Conservation (phyloP, 2,797 vertebrate species). For the Heteromormyrus szaboi region DNA sequence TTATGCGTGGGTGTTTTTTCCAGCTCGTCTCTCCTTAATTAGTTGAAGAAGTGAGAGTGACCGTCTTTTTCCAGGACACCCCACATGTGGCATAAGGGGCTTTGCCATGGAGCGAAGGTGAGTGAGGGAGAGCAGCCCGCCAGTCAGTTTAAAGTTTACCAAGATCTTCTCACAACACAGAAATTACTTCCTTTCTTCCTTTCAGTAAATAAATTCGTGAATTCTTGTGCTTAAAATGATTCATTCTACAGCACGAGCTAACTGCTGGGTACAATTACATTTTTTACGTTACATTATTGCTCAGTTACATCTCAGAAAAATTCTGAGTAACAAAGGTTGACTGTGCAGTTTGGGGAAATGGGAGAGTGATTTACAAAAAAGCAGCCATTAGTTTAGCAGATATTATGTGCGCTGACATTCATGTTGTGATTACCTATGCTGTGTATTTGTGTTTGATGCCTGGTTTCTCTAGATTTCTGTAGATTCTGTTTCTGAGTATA, state of each 20-base stretch:
- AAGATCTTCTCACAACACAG: neutral
- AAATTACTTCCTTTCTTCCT: neutral
- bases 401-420: neutral
- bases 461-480: neutral
- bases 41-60: constrained; percentile 34
- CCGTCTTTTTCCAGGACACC: constrained; percentile 47
- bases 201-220: neutral
- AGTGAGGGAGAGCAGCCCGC: neutral
- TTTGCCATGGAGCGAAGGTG: neutral
- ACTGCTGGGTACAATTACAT: neutral
- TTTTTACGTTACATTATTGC: neutral
- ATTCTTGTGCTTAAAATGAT: neutral
- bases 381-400: neutral
- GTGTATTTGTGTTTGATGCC: neutral
- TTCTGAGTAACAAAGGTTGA: neutral
- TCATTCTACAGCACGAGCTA: neutral
- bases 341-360: neutral
- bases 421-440: neutral
- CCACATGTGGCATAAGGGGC: constrained; percentile 41
- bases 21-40: constrained; percentile 30
- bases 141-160: neutral
- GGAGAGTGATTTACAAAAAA: neutral
- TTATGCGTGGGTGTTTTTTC: neutral
- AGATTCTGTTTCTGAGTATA: neutral
- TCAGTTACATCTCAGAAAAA: neutral